Percentiles rank a stretch among this genome's conserved stretches.
Evolutionary conservation across 2,113 vertebrate species (phyloP).

Genomic region (Octodon degus): DNA sequence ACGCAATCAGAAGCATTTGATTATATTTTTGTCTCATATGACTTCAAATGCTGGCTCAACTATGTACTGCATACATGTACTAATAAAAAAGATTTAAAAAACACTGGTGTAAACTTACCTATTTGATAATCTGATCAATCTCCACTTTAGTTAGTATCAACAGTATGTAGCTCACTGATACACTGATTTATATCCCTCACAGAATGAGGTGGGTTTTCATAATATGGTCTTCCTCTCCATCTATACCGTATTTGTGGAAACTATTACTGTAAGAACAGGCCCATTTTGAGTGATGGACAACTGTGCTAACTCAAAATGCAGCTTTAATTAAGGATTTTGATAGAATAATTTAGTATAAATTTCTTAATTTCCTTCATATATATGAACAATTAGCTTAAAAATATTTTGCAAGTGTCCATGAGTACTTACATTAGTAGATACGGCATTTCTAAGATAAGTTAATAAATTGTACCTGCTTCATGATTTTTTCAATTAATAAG

Average conservation of each 20-base stretch:
- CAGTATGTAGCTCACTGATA: conserved; percentile 7
- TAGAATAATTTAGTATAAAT: conserved; percentile 37
- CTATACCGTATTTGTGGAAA: background rate
- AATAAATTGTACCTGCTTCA: background rate
- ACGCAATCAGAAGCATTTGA: background rate
- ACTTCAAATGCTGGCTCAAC: conserved; percentile 35
- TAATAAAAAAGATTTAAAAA: background rate
- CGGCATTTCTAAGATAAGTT: conserved; percentile 5
- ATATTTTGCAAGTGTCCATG: conserved; percentile 24
- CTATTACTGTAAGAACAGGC: background rate
- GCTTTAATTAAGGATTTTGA: conserved; percentile 43
- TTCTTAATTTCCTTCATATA: background rate
- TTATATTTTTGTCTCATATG: background rate
- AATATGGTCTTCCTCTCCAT: background rate
- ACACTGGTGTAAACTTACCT: background rate
- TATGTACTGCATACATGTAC: background rate
- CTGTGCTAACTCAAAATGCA: conserved; percentile 29
- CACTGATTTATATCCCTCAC: background rate
- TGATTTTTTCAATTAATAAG: background rate
- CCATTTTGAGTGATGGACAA: background rate
- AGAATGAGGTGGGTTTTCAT: background rate
- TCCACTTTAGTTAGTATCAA: background rate
- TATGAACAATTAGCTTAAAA: background rate
- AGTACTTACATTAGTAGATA: conserved; percentile 22
- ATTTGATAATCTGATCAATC: conserved; percentile 12